Base-by-base conservation (phyloP, 2,888 invertebrate genomes). In the Ptycholaimellus sp. region DNA sequence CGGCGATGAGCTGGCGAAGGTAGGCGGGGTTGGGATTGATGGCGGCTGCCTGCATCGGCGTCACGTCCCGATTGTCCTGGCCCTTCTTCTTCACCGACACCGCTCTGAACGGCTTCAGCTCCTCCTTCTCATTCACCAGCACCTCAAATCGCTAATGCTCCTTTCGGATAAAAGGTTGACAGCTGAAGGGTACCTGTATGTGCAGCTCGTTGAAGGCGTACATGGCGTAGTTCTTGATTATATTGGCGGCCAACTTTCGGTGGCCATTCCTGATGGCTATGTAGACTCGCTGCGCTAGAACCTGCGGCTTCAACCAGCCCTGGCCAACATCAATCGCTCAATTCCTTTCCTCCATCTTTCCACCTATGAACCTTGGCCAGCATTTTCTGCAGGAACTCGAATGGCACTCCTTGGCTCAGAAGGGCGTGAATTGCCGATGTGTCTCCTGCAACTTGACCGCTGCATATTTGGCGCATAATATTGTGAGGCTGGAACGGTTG, bases 41-140 rank as follows among this genome's bases (percentile, higher is more conserved):
- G 18, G 61, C 60, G 17, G 66, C 64, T 49, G 63, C 64, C 46
- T 66, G 66, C 3, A 67, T 42, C 1, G 67, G 66, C 1, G 64
- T 65, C 17, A 66, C 55, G 56, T 62, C 38, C 36, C 44, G 38
- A 38, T 56, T 56, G 41, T 49, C 51, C 37, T 50, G 49, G 16
- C 41, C 40, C 39, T 58, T 59, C 48, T 62, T 62, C 38, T 54
- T 57, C 13, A 58, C 58, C n/a, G 59, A 58, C 7, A 55, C 53
- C 46, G 51, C 35, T 30, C 44, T 37, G 39, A 46, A 51, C 29
- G 44, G 21, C 31, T 36, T 32, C 30, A 61, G 46, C 31, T 59
- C 56, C 41, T 60, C 54, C 23, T 53, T 53, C 36, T 59, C 56
- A 44, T 53, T 52, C 30, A 45, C 40, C 36, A 61, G 44, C 5